Percentiles rank a stretch among this genome's conserved stretches.
These are phyloP conservation scores for Eulithis testata DNA, from an alignment of 2,888 invertebrate genomes.

Conservation along the genomic window DNA sequence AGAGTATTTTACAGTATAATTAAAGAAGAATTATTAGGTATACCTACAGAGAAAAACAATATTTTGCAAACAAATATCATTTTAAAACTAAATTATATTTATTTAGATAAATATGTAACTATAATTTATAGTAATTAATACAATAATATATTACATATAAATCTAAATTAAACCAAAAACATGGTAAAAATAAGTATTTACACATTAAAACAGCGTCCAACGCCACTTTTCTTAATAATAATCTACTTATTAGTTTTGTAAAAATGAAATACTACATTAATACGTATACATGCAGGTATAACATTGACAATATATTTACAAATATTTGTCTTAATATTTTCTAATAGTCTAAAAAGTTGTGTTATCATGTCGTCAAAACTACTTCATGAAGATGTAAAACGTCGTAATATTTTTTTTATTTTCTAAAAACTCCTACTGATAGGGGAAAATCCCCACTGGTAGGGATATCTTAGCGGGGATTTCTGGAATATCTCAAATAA, in stretches of 20 bases:
- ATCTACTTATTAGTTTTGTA: constrained; percentile 8
- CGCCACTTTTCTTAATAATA: constrained; percentile 18
- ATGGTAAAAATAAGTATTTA: constrained; percentile 8
- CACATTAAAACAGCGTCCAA: constrained; percentile 22
- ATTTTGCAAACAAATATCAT: not conserved
- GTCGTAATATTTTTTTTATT: no score
- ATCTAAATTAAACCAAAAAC: not conserved
- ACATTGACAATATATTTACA: constrained; percentile 24
- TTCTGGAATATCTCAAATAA: no score
- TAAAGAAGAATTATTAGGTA: not conserved
- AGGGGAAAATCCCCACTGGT: no score
- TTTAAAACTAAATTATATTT: not conserved
- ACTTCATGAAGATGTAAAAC: no score
- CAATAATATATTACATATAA: not conserved
- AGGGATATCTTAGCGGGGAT: no score
- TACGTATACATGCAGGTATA: constrained; percentile 33
- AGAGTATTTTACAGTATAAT: constrained; percentile 14
- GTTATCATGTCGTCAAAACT: no score
- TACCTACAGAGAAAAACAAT: not conserved
- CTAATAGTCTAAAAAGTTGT: constrained; percentile 1
- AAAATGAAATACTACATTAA: constrained; percentile 7
- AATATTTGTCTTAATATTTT: not conserved
- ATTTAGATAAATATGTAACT: no score
- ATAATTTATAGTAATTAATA: not conserved
- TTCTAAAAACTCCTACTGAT: no score